Conservation (phyloP, 2,797 vertebrate species). For the Eidolon dupreanum region DNA sequence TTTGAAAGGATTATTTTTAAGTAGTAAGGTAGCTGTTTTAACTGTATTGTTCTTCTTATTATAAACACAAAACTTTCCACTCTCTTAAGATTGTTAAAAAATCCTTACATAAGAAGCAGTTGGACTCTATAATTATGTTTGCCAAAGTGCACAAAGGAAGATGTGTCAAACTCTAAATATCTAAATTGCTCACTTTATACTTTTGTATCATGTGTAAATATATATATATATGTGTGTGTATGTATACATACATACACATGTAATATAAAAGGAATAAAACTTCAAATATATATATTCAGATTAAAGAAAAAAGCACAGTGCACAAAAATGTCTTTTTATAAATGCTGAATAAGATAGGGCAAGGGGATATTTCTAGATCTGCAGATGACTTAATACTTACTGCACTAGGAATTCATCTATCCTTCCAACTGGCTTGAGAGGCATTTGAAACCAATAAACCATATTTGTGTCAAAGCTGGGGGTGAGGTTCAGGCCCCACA, state of each 20-base stretch:
- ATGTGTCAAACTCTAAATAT: background rate
- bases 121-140: background rate
- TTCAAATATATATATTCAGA: background rate
- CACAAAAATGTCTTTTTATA: constrained; percentile 36
- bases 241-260: background rate
- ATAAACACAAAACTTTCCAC: background rate
- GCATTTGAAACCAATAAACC: constrained; percentile 70
- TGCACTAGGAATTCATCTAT: constrained; percentile 58
- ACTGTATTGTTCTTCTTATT: background rate
- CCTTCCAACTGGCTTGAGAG: constrained; percentile 55
- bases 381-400: constrained; percentile 62
- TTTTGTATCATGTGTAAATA: background rate
- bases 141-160: background rate
- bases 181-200: background rate
- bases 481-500: constrained; percentile 55
- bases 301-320: constrained; percentile 15
- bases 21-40: background rate
- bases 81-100: background rate
- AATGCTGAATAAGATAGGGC: background rate
- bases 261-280: background rate
- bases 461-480: constrained; percentile 71
- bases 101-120: background rate
- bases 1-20: constrained; percentile 16
- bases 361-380: constrained; percentile 56
- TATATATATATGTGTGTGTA: background rate